Evolutionary conservation across 2,888 invertebrate genomes (phyloP).

Genomic region (Agrochola lota): DNA sequence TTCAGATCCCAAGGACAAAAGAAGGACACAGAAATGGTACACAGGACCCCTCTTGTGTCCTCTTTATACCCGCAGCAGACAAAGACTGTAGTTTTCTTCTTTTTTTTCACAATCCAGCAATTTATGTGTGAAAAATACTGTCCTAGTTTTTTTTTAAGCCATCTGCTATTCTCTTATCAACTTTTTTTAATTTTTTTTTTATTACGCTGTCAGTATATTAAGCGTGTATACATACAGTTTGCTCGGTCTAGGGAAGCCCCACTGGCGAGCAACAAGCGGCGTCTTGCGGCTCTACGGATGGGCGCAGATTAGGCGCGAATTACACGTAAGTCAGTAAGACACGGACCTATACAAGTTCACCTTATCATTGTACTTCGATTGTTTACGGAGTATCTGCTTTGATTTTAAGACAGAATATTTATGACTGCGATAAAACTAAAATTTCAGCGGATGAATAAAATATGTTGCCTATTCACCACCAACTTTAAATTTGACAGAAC

Average conservation of each 20-base stretch:
- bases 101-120: neutral
- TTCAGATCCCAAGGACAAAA: too few species aligned
- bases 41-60: too few species aligned
- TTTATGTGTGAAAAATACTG: neutral
- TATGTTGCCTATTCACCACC: neutral
- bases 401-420: constrained; percentile 15
- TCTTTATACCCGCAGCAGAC: neutral
- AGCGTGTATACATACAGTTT: constrained; percentile 32
- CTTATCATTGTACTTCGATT: constrained; percentile 39
- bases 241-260: constrained; percentile 76
- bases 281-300: constrained; percentile 81
- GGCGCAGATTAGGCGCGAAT: constrained; percentile 84
- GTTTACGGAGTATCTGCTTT: constrained; percentile 30
- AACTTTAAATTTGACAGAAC: too few species aligned
- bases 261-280: constrained; percentile 84
- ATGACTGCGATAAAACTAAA: too few species aligned
- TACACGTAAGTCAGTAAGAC: constrained; percentile 73
- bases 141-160: neutral
- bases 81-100: neutral
- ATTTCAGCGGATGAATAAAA: neutral
- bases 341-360: constrained; percentile 44
- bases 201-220: constrained; percentile 6
- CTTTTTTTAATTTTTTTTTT: neutral
- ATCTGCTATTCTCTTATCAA: neutral
- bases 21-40: neutral